phyloP scores from a whole-genome alignment of 1,140 invertebrate genomes.

The Drosophila lacertosa region DNA sequence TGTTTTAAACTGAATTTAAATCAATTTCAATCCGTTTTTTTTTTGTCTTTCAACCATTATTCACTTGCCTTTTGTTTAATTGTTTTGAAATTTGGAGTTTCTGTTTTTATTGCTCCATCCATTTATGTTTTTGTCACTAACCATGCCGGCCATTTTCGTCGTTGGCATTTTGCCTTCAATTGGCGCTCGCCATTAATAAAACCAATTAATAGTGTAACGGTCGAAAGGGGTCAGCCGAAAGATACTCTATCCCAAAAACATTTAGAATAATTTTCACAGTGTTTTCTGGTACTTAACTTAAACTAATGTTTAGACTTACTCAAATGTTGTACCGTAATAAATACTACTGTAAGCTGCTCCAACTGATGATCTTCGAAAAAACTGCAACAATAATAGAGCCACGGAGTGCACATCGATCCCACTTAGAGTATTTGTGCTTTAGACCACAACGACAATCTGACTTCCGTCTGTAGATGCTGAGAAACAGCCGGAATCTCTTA shows the following conservation, averaged over 20 bases:
- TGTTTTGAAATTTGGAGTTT: slow-evolving; percentile 61
- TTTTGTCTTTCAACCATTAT: slow-evolving; percentile 63
- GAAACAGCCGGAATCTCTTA: too few species aligned
- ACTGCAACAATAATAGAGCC: too few species aligned
- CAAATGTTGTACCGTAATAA: too few species aligned
- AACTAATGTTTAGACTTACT: too few species aligned
- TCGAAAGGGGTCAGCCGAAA: not conserved
- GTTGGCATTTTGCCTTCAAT: slow-evolving; percentile 70
- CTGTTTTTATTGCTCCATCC: slow-evolving; percentile 34
- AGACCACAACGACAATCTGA: too few species aligned
- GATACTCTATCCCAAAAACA: not conserved
- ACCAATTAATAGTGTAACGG: not conserved
- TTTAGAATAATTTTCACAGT: too few species aligned
- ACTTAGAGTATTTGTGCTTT: not conserved
- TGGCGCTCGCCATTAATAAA: slow-evolving; percentile 58
- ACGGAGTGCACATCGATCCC: too few species aligned
- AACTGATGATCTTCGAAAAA: too few species aligned
- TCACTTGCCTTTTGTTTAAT: slow-evolving; percentile 54
- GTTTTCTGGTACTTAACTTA: too few species aligned
- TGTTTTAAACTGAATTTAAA: slow-evolving; percentile 74
- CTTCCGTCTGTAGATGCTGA: too few species aligned
- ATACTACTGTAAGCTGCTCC: too few species aligned
- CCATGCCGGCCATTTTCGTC: slow-evolving; percentile 16
- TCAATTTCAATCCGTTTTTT: slow-evolving; percentile 41
- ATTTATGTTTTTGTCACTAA: slow-evolving; percentile 11